Conservation (phyloP, 2,888 invertebrate genomes). For the Erebia aethiops region DNA sequence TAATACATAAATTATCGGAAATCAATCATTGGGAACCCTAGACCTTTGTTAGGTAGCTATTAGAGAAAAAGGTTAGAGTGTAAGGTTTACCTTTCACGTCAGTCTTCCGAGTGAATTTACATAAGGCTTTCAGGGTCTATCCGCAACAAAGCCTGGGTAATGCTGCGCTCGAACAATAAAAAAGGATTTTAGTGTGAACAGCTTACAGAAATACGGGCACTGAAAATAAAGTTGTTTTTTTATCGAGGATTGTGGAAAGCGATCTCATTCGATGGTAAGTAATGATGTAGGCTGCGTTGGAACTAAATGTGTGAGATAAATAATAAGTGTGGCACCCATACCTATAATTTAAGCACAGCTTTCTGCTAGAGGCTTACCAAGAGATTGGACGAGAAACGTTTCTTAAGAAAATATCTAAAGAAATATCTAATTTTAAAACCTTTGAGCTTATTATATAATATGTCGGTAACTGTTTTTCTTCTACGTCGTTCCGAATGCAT, state of each 20-base stretch:
- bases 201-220: constrained; percentile 1
- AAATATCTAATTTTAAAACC: too few species aligned
- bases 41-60: not conserved
- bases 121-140: constrained; percentile 14
- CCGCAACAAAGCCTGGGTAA: constrained; percentile 12
- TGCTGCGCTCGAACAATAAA: constrained; percentile 6
- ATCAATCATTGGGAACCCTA: constrained; percentile 4
- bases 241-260: not conserved
- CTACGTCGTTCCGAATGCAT: too few species aligned
- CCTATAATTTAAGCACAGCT: too few species aligned
- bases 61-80: constrained; percentile 12
- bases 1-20: constrained; percentile 12
- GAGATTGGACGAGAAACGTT: too few species aligned
- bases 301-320: not conserved
- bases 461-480: too few species aligned
- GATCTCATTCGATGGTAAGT: constrained; percentile 8
- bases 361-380: too few species aligned
- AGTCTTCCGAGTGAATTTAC: not conserved
- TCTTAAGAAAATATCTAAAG: too few species aligned
- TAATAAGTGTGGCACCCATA: too few species aligned
- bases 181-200: constrained; percentile 13
- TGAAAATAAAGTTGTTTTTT: constrained; percentile 15
- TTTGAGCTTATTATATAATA: not conserved
- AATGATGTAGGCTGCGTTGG: not conserved
- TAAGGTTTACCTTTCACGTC: constrained; percentile 5